Conservation (phyloP, 2,113 vertebrate species). For the Rhabdomys dilectus region DNA sequence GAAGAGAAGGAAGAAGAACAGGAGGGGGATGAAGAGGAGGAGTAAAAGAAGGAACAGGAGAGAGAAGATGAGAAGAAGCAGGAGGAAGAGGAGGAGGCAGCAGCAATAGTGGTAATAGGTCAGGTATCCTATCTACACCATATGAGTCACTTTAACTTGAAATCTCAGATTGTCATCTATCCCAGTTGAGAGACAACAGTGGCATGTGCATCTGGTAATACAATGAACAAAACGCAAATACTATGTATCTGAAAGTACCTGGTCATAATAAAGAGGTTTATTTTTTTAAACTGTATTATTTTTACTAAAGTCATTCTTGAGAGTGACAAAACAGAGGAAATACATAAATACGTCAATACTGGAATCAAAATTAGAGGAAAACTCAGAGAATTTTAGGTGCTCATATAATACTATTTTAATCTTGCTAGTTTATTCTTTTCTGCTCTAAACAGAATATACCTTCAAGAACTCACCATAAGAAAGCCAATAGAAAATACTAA, state of each 20-base stretch:
- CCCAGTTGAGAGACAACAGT: not conserved
- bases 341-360: not conserved
- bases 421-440: not conserved
- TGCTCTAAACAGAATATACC: not conserved
- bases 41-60: not conserved
- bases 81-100: not conserved
- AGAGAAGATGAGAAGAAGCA: not conserved
- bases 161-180: not conserved
- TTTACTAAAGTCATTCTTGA: not conserved
- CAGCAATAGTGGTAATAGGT: not conserved
- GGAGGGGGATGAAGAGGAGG: not conserved
- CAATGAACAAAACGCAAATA: not conserved
- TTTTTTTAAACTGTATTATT: not conserved
- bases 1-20: not conserved
- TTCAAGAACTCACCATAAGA: not conserved
- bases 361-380: constrained; percentile 4
- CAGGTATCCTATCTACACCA: not conserved
- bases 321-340: not conserved
- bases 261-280: not conserved
- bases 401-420: not conserved
- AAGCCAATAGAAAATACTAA: not conserved
- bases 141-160: not conserved
- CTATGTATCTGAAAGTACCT: not conserved
- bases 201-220: not conserved
- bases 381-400: not conserved